These are phyloP conservation scores for Zophobas morio DNA, from an alignment of 1,140 invertebrate species.

Conservation along the genomic window DNA sequence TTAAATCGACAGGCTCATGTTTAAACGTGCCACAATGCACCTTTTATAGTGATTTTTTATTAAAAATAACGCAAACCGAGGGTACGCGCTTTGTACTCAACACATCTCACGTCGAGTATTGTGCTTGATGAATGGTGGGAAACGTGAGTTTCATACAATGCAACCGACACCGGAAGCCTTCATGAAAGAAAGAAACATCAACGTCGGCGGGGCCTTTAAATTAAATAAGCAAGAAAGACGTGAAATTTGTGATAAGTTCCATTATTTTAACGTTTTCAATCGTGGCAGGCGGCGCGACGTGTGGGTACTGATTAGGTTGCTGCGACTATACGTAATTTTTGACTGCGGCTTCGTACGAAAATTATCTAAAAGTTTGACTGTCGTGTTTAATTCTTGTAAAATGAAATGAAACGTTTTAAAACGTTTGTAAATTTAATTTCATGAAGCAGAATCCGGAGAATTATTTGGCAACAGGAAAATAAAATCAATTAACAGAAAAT, in stretches of 20 bases:
- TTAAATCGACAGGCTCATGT: conserved; percentile 39
- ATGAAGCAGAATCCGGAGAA: too few relatives aligned
- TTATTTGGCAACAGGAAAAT: too few relatives aligned
- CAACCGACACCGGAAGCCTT: conserved; percentile 45
- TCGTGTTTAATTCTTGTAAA: too few relatives aligned
- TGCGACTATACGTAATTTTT: too few relatives aligned
- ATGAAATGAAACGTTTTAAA: too few relatives aligned
- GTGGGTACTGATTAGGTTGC: too few relatives aligned
- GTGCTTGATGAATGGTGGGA: conserved; percentile 50
- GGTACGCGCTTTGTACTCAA: conserved; percentile 42
- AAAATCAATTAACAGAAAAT: too few relatives aligned
- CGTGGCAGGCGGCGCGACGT: not conserved
- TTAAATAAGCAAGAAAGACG: conserved; percentile 37
- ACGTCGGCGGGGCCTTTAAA: conserved; percentile 23
- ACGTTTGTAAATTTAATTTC: too few relatives aligned
- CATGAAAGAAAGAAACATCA: conserved; percentile 39
- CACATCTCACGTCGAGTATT: conserved; percentile 50
- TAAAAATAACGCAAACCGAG: conserved; percentile 45
- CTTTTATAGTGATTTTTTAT: conserved; percentile 47
- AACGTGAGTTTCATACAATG: conserved; percentile 49
- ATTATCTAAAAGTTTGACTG: too few relatives aligned
- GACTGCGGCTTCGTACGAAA: too few relatives aligned
- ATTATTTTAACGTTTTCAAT: conserved; percentile 25
- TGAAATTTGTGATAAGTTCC: conserved; percentile 8
- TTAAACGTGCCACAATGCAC: conserved; percentile 36